Evolutionary conservation across 1,140 invertebrate genomes (phyloP).

Genomic region (Cotesia glomerata): DNA sequence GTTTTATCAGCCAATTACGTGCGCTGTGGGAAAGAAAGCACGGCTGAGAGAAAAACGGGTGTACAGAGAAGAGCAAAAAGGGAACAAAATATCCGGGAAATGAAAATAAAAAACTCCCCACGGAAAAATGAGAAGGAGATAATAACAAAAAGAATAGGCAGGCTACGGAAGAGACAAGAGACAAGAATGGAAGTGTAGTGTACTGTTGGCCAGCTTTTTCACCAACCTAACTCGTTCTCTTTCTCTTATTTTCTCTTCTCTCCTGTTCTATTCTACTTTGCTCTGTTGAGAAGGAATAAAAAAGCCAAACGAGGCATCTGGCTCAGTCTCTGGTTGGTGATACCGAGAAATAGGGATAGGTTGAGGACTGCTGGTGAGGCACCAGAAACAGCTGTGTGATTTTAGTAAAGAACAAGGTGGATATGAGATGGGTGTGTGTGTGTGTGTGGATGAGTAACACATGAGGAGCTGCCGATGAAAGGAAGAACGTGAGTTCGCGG

Average conservation of each 20-base stretch:
- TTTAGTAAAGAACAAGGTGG: background rate
- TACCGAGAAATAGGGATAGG: too few species aligned
- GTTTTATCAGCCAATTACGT: conserved; percentile 43
- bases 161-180: conserved; percentile 31
- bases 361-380: conserved; percentile 36
- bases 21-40: conserved; percentile 13
- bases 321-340: background rate
- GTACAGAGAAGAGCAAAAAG: background rate
- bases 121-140: conserved; percentile 8
- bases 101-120: background rate
- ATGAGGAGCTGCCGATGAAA: background rate
- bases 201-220: conserved; percentile 23
- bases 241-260: too few species aligned
- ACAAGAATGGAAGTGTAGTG: conserved; percentile 43
- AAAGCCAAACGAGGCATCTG: conserved; percentile 40
- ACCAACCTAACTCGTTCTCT: too few species aligned
- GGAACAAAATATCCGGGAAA: too few species aligned
- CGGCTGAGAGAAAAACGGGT: conserved; percentile 7
- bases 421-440: too few species aligned
- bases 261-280: too few species aligned
- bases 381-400: conserved; percentile 45
- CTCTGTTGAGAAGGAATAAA: too few species aligned
- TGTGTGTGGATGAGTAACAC: background rate
- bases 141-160: conserved; percentile 22
- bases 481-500: background rate